phyloP scores from a whole-genome alignment of 2,797 vertebrate genomes.

The Amazonetta brasiliensis region DNA sequence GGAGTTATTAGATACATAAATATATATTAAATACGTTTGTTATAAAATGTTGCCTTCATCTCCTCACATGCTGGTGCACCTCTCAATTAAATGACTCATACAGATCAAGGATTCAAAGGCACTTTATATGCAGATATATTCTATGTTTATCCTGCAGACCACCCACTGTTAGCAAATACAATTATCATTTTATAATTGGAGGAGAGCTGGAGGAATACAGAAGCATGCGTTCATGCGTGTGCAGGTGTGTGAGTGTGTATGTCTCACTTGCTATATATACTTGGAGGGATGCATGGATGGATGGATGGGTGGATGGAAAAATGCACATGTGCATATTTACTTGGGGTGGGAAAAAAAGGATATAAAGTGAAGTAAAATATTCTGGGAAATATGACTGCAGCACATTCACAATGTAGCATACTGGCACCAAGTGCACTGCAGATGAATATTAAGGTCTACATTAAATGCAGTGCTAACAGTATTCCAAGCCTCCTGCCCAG shows the following conservation, averaged over 20 bases:
- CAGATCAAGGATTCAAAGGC: slow-evolving; percentile 24
- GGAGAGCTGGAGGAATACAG: not conserved
- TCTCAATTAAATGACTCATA: slow-evolving; percentile 44
- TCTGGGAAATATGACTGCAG: not conserved
- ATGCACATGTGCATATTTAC: not conserved
- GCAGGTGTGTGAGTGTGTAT: rapidly evolving
- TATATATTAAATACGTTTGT: not conserved
- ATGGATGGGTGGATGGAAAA: not conserved
- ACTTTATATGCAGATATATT: slow-evolving; percentile 53
- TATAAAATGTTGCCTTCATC: not conserved
- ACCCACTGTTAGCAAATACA: slow-evolving; percentile 29
- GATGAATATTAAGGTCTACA: not conserved
- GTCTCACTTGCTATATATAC: rapidly evolving
- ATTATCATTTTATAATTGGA: slow-evolving; percentile 45
- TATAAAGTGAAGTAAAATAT: not conserved
- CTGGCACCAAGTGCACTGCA: not conserved
- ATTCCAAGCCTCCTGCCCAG: not conserved
- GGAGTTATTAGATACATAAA: not conserved
- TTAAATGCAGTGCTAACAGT: not conserved
- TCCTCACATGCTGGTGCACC: not conserved
- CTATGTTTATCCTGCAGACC: slow-evolving; percentile 62
- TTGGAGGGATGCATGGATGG: too few relatives aligned
- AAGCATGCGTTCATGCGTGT: rapidly evolving
- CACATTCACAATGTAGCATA: not conserved
- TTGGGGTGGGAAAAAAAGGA: not conserved